Evolutionary conservation across 1,140 invertebrate genomes (phyloP), one percentile per base, ranked within the genome.

Genomic region (Acromyrmex echinatior): DNA sequence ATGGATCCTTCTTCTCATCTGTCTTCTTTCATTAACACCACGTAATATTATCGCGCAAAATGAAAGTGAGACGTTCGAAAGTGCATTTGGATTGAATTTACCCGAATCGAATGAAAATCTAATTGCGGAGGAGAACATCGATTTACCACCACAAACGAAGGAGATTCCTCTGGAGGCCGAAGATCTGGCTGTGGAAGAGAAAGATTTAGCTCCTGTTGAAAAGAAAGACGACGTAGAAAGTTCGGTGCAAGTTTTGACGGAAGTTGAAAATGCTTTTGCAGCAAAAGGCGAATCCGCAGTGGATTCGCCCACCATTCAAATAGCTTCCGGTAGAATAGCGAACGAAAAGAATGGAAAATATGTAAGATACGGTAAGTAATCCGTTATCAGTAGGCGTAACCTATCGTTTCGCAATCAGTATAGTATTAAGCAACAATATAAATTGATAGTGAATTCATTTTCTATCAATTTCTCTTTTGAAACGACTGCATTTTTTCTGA

Each of bases 321-420:
- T 53, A 62, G 56, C 91, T 49, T 65, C 76, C 45, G 56, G 60
- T 60, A 86, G 70, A 76, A 87, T 71, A 18, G 66, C 31, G 9
- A 63, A 60, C 9, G 87, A 89, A 51, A 92, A 85, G 80, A 91
- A 66, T 71, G 92, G 66, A 45, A 94, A 92, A 86, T 95, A 95
- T 86, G 92, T 95, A 4, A 93, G 91, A 88, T 95, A 95, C 89
- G 95, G 94, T 95, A 92, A 95, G 93, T 90, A 82, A 91, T 86
- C 58, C 39, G 82, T 93, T 94, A 94, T 94, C 94, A 91, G 91
- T 94, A 93, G 94, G 93, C 92, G 93, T 94, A 91, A 92, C 92
- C 90, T 25, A 80, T 79, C 66, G 63, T 65, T 88, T 87, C 78
- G 9, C 5, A 65, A 86, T 60, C 39, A 71, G 16, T 28, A 45